Base-by-base conservation (phyloP, 2,113 vertebrate species). In the Cochlearius cochlearius region DNA sequence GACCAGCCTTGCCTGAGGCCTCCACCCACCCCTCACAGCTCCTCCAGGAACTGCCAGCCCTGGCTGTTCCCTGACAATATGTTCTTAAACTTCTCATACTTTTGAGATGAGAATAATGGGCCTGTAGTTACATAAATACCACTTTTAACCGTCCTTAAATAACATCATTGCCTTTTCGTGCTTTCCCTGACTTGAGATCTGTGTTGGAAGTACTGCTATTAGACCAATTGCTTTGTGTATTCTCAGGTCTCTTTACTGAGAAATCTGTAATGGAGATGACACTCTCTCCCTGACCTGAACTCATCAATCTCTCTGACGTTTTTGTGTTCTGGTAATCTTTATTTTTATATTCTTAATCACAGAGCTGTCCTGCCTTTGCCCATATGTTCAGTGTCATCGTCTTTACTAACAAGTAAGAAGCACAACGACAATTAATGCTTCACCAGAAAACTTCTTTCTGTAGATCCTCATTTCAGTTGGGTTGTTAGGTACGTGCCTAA, bases 371-470 rank as follows among this genome's bases (percentile, higher is more conserved):
- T 75, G 56, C 59, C 56, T 91, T 84, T 78, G 11, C 52, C 45
- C 21, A 5, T 74, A 50, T 43, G 50, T 47, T 87, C 56, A 87
- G 15, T 20, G 45, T 55, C 13, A 49, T 53, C 2, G 0, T 58
- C 50, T 88, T 86, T 55, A 32, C 68, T 74, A 71, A 84, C 1
- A 56, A 27, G 20, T 39, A 12, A 81, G 41, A 69, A 86, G 38
- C 7, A 29, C 18, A 62, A 52, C 5, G 39, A 59, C 41, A 90
- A 60, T 49, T 63, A 75, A 39, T 71, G 27, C 36, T 98, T 97
- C 86, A 90, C 91, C 91, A 80, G 79, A 88, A 96, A 90, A 82
- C 45, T 78, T 84, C 59, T 36, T 79, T 53, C 60, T 82, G 49
- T 47, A 79, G 59, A 45, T 18, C 10, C 4, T 47, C 53, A 38